Base-by-base conservation (phyloP, 2,113 vertebrate species). In the Zosterops pallidus region DNA sequence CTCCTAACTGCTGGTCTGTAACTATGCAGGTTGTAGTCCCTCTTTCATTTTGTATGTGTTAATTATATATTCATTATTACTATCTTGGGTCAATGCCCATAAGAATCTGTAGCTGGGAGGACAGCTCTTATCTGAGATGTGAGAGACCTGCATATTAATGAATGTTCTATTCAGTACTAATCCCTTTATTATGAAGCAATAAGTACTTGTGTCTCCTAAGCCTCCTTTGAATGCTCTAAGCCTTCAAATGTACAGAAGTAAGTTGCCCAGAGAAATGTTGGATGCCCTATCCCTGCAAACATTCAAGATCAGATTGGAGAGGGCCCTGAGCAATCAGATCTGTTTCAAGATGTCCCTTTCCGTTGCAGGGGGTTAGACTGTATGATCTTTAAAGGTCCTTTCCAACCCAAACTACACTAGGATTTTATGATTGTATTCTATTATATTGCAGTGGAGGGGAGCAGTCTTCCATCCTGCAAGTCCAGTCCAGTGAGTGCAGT, bases 371-470 rank as follows among this genome's bases (percentile, higher is more conserved):
- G 4, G 4, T 20, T 42, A 25, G 25, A 83, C 47, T 22, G 15
- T 0, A 0, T 13, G 31, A 33, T 9, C 14, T 70, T 49, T 49
- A 49, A 68, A 35, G 3, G 11, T 35, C 10, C 8, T 47, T 63
- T 56, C 49, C 31, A 56, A 33, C 12, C 10, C 22, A 44, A 63
- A 37, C 25, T 33, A 16, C 14, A 49, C 18, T 8, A 23, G 23
- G 35, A 63, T 42, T 63, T 69, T 56, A 47, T 49, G 31, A 20
- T 70, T 37, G 31, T 62, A 3, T 49, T 70, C 19, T 33, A 16
- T 42, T 75, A n/a, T 6, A 7, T 28, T 56, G 35, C 3, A 5
- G 24, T 12, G 33, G 77, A 85, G 20, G 13, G 24, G 22, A 92
- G 11, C 9, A 63, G 8, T 33, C 18, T 21, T 62, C 53, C 20